phyloP scores from a whole-genome alignment of 1,140 invertebrate species.

The Metopolophium dirhodum region DNA sequence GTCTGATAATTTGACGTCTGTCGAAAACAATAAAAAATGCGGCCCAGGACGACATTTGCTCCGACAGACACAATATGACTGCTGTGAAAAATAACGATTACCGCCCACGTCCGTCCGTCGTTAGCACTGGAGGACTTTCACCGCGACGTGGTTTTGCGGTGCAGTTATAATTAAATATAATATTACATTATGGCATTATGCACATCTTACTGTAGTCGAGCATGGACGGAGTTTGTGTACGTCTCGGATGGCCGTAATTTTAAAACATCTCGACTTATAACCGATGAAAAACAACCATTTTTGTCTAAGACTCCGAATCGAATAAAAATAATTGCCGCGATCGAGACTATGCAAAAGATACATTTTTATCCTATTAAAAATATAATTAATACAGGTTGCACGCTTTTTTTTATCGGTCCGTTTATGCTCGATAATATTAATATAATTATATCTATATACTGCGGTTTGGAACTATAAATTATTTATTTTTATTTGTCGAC shows the following conservation, averaged over 20 bases:
- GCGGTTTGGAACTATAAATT: neutral
- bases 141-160: neutral
- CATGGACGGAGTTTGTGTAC: neutral
- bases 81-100: slow-evolving; percentile 42
- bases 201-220: neutral
- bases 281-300: neutral
- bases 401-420: neutral
- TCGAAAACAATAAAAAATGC: slow-evolving; percentile 47
- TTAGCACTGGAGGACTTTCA: slow-evolving; percentile 22
- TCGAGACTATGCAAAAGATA: neutral
- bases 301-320: neutral
- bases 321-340: neutral
- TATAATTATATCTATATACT: neutral
- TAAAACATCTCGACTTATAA: neutral
- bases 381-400: neutral
- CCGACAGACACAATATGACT: neutral
- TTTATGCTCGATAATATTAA: neutral
- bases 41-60: slow-evolving; percentile 7
- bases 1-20: slow-evolving; percentile 26
- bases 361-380: neutral
- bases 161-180: neutral
- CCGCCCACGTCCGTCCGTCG: neutral
- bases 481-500: neutral
- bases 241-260: neutral
- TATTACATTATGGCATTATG: neutral